These are phyloP conservation scores for Tetramorium alpestre DNA, from an alignment of 1,140 invertebrate species.

Conservation along the genomic window DNA sequence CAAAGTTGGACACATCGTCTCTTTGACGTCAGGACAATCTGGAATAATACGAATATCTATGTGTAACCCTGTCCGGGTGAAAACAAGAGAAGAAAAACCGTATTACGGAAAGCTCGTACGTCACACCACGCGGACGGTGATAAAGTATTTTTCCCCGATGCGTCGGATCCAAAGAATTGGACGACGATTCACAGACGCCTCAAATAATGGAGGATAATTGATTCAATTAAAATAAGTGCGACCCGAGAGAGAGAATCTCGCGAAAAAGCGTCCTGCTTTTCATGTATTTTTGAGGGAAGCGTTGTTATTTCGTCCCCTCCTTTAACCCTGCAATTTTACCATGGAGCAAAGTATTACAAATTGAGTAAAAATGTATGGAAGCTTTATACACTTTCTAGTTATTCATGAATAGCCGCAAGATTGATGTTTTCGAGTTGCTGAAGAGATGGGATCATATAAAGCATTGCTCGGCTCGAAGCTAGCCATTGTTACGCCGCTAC, in stretches of 20 bases:
- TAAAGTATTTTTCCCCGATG: slow-evolving; percentile 9
- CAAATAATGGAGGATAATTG: slow-evolving; percentile 35
- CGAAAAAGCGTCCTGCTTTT: neutral
- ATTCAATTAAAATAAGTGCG: slow-evolving; percentile 40
- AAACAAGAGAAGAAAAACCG: slow-evolving; percentile 22
- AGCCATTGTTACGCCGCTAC: neutral
- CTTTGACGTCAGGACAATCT: slow-evolving; percentile 13
- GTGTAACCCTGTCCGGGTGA: neutral
- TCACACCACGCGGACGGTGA: neutral
- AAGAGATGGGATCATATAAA: neutral
- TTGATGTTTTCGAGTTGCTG: neutral
- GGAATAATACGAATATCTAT: slow-evolving; percentile 24
- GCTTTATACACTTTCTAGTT: neutral
- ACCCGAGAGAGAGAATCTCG: neutral
- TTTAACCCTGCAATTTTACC: neutral
- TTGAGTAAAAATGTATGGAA: neutral
- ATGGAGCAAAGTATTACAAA: neutral
- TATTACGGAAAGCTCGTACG: neutral
- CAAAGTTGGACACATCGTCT: neutral
- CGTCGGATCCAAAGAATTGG: neutral
- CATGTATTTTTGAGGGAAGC: neutral
- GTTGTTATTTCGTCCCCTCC: neutral
- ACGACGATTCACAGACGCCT: neutral
- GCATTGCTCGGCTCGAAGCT: neutral
- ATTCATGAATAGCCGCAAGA: neutral